Evolutionary conservation across 1,140 invertebrate genomes (phyloP), one percentile per base, ranked within the genome.

Genomic region (Pogonomyrmex barbatus): DNA sequence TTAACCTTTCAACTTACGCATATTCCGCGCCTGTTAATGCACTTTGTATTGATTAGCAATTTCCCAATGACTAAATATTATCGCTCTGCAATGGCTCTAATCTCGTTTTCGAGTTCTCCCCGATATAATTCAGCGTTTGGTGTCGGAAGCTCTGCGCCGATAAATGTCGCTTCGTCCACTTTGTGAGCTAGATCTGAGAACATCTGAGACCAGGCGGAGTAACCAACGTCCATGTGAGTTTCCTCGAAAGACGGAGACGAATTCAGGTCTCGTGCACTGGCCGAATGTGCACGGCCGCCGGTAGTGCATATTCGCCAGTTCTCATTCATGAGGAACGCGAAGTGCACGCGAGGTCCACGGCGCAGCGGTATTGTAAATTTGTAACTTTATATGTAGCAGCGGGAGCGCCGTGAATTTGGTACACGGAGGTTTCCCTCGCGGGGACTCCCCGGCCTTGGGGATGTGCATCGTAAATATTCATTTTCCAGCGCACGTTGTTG

Each of bases 401-500:
- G 54, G 71, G 58, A 73, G 54, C 39, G 47, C 65, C 77, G 87
- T 89, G 88, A 89, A 89, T 89, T 89, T 50, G 36, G 73, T 62
- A 54, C 54, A 45, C 73, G 58, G n/a, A n/a, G 24, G 71, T 56
- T 60, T 12, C 70, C 42, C 39, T 5, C 77, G 63, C 68, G 54
- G 70, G 62, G 56, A 52, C 60, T 39, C 24, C 54, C 58, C 24
- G 47, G 60, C 52, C 42, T 67, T 12, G 33, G 52, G 58, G 58
- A 88, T 68, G 58, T 47, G 39, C 42, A 17, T 71, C 75, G 86
- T 89, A 89, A 89, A 89, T 89, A 89, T 87, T 87, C 88, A 87
- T 89, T 83, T 87, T 36, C 50, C 58, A 14, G 30, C 33, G 30
- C 76, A 58, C 67, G 54, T 58, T 73, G 79, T 83, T 42, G 79